phyloP scores from a whole-genome alignment of 2,797 vertebrate genomes.

The Buphagus erythrorhynchus region DNA sequence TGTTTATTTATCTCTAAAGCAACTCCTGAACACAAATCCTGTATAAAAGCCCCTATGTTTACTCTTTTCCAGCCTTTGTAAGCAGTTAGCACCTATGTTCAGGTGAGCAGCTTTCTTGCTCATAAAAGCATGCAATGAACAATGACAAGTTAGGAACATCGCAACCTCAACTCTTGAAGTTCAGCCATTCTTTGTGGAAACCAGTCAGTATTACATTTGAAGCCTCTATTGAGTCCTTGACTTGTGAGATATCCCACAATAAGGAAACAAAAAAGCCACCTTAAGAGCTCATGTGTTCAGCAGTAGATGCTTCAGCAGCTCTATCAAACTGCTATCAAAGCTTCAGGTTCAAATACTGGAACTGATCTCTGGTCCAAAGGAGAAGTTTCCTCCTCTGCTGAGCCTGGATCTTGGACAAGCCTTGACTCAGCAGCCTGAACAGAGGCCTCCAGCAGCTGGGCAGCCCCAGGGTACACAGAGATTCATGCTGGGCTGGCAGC shows the following conservation, averaged over 20 bases:
- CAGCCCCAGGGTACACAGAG: not conserved
- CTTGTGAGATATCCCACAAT: not conserved
- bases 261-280: not conserved
- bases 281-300: not conserved
- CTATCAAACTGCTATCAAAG: not conserved
- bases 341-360: not conserved
- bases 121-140: not conserved
- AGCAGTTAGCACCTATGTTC: not conserved
- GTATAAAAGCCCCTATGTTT: not conserved
- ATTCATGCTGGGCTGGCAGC: rapidly evolving
- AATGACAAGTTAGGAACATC: not conserved
- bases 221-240: not conserved
- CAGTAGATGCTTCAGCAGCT: not conserved
- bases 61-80: not conserved
- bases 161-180: not conserved
- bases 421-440: not conserved
- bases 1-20: not conserved
- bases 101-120: not conserved
- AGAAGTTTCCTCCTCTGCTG: not conserved
- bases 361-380: not conserved
- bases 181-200: not conserved
- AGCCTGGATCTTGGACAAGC: not conserved
- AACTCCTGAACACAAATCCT: not conserved
- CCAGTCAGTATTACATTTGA: not conserved
- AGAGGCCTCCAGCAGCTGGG: not conserved